Evolutionary conservation across 2,797 vertebrate genomes (phyloP), one percentile per base, ranked within the genome.

Genomic region (Myioborus miniatus): DNA sequence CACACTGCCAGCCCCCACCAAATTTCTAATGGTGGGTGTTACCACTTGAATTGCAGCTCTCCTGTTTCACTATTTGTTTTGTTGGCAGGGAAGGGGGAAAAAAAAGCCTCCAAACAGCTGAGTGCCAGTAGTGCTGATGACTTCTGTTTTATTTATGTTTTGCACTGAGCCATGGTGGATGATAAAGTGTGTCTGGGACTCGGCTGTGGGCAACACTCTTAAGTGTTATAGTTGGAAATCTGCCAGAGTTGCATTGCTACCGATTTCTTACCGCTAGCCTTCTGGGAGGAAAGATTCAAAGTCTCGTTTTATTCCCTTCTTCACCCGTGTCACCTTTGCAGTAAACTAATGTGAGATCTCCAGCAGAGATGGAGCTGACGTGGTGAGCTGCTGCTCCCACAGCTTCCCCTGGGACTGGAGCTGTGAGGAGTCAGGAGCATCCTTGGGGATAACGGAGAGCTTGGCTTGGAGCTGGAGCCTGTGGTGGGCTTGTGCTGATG

Each of bases 121-220:
- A 96, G 60, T 81, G 83, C 81, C 43, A 46, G 63, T n/a, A 68
- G 71, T 93, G 70, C 83, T 91, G 89, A 86, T 5, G 39, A 80
- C 69, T 91, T 87, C 43, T 87, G 62, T 27, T 91, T 97, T 97
- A 95, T 95, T 96, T 96, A 91, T 93, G 52, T 74, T 90, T 95
- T 87, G n/a, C 83, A 74, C 63, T 79, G 56, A 94, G 69, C 76
- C 58, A 9, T 67, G 2, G 4, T 86, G 87, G 93, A 93, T 95
- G 93, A 95, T 91, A n/a, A 88, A 95, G 49, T 89, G 15, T 83
- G 93, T 58, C 94, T 92, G 83, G 91, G 83, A 80, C 64, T 12
- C 0, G 1, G 63, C 62, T 49, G 41, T 94, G 89, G 93, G 87
- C 58, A 81, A 7, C 41, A 60, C 58, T 85, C 6, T 71, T 63